These are phyloP conservation scores for Hemibagrus guttatus DNA, from an alignment of 2,797 vertebrate species.

Conservation along the genomic window DNA sequence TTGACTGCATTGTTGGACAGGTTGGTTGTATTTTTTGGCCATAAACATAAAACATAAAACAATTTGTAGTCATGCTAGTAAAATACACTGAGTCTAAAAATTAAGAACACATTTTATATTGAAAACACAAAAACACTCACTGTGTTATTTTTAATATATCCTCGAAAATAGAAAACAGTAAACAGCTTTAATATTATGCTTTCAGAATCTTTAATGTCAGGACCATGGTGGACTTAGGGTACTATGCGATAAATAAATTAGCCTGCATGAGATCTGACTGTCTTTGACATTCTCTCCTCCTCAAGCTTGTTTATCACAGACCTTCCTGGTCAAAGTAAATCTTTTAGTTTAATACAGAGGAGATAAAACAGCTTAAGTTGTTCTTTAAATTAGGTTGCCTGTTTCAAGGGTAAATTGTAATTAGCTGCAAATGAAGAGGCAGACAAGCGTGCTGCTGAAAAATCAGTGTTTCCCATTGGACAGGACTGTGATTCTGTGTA, in stretches of 20 bases:
- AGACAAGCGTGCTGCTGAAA: background rate
- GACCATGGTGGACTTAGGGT: background rate
- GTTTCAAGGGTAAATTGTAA: background rate
- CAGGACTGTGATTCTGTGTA: background rate
- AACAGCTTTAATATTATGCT: background rate
- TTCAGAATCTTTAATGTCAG: background rate
- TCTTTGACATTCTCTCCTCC: background rate
- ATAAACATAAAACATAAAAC: background rate
- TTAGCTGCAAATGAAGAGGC: background rate
- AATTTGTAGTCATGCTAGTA: background rate
- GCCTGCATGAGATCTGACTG: background rate
- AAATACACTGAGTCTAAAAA: background rate
- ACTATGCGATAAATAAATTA: background rate
- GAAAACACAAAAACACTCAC: background rate
- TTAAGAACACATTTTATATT: background rate
- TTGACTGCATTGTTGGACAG: background rate
- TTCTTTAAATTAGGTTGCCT: background rate
- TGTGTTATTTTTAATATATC: background rate
- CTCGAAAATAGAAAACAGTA: background rate
- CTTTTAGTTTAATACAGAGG: background rate
- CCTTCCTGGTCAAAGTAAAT: background rate
- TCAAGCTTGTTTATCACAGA: slow-evolving; percentile 5
- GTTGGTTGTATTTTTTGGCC: background rate
- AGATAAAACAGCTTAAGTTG: background rate
- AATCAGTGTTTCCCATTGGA: background rate